Base-by-base conservation (phyloP, 2,888 invertebrate genomes). In the Lottia scabra region DNA sequence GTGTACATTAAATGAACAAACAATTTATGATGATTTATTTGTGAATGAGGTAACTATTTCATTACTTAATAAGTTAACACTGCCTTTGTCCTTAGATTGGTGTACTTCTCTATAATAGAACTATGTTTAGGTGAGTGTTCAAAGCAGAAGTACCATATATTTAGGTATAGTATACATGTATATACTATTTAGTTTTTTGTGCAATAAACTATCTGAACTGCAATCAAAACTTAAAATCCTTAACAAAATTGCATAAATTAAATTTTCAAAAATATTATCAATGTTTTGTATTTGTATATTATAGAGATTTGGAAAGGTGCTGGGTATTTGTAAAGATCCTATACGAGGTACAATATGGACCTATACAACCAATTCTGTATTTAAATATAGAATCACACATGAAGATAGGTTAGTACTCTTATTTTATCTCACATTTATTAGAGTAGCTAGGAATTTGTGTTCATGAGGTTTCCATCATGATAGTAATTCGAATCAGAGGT, bases 331-430 rank as follows among this genome's bases (percentile, higher is more conserved):
- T 1, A 94, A 94, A 87, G 98, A 98, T 90, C 92, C 93, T 0
- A 91, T 93, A 38, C 94, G 93, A 70, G 94, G 91, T 63, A 89
- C 93, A 0, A 94, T 98, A 74, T 98, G 97, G 94, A 94, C 95
- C 0, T 94, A 94, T 76, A 95, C 96, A 0, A 94, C 95, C 80
- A 93, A 93, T 85, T 93, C 93, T 2, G 93, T 98, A 26, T 97
- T 95, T 85, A 93, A 94, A 82, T 96, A 96, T 86, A 95, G 94
- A 91, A 93, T 98, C 0, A 92, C 92, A 0, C 92, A 93, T 78
- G 98, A 98, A 72, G 74, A 85, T n/a, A 87, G 88, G 88, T 87
- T 74, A 56, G 77, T 38, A 23, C 5, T 38, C 10, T 38, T 38
- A 5, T 10, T 38, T 38, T 38, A 8, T 30, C 3, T 10, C 38